Percentiles rank a stretch among this genome's conserved stretches.
Conservation (phyloP, 2,797 vertebrate genomes). For the Eulemur rubriventer region DNA sequence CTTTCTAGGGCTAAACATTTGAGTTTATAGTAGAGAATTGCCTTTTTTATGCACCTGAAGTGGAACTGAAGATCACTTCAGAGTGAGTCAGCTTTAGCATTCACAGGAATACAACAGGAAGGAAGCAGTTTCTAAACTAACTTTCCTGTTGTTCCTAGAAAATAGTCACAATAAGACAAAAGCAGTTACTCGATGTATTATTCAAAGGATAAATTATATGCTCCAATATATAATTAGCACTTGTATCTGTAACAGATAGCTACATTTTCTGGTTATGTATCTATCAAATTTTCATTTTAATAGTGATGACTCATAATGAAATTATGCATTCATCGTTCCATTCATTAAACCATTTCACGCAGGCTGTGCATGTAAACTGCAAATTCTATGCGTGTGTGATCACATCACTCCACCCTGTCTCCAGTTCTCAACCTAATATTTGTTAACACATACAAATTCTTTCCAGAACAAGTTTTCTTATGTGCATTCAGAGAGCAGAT, state of each 20-base stretch:
- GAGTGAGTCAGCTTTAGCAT: not conserved
- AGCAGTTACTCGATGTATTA: not conserved
- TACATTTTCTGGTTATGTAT: conserved; percentile 80
- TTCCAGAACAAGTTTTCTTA: conserved; percentile 45
- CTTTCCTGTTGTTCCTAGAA: conserved; percentile 52
- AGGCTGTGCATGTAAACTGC: conserved; percentile 57
- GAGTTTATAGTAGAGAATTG: not conserved
- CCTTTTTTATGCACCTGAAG: not conserved
- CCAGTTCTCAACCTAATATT: conserved; percentile 31
- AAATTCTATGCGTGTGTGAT: conserved; percentile 49
- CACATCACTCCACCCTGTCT: not conserved
- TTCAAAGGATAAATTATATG: conserved; percentile 42
- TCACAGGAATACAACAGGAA: conserved; percentile 31
- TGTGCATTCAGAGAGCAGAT: conserved; percentile 53
- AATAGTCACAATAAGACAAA: conserved; percentile 38
- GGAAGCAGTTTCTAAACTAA: conserved; percentile 36
- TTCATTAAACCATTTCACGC: conserved; percentile 76
- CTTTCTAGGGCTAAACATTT: not conserved
- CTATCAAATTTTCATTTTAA: conserved; percentile 82
- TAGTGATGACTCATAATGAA: conserved; percentile 84
- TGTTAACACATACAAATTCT: conserved; percentile 54
- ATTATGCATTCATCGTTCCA: conserved; percentile 77
- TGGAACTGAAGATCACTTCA: not conserved
- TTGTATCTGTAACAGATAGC: conserved; percentile 81
- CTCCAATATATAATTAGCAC: conserved; percentile 75